These are phyloP conservation scores for Tetheella fluctuosa DNA, from an alignment of 2,888 invertebrate species.

Conservation along the genomic window DNA sequence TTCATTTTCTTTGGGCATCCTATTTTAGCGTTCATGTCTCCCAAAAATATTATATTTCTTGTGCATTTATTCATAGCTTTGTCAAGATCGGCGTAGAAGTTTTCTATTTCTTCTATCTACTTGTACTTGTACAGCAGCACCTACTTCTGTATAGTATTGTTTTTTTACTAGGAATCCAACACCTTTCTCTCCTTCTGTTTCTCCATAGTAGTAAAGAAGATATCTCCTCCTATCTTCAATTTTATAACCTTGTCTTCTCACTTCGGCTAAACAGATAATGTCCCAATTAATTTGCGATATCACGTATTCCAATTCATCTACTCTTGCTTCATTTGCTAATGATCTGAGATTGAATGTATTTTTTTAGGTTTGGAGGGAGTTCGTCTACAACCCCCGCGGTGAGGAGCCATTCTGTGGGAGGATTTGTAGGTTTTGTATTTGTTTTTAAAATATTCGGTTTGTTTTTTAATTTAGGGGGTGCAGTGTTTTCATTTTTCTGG, in stretches of 20 bases:
- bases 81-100: background rate
- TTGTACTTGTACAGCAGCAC: too few relatives aligned
- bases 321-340: conserved; percentile 4
- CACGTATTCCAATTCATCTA: background rate
- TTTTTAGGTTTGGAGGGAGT: background rate
- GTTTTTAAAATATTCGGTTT: too few relatives aligned
- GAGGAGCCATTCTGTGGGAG: background rate
- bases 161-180: conserved; percentile 4
- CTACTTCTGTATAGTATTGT: too few relatives aligned
- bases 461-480: too few relatives aligned
- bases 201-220: background rate
- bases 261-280: background rate
- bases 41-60: background rate
- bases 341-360: background rate
- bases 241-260: background rate
- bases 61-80: background rate
- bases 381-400: conserved; percentile 4
- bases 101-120: background rate
- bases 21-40: too few relatives aligned
- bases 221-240: conserved; percentile 1
- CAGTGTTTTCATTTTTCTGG: too few relatives aligned
- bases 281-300: background rate
- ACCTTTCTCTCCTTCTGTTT: background rate
- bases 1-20: too few relatives aligned
- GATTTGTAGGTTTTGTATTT: background rate